Evolutionary conservation across 1,140 invertebrate species (phyloP).

Genomic region (Hylaeus anthracinus): DNA sequence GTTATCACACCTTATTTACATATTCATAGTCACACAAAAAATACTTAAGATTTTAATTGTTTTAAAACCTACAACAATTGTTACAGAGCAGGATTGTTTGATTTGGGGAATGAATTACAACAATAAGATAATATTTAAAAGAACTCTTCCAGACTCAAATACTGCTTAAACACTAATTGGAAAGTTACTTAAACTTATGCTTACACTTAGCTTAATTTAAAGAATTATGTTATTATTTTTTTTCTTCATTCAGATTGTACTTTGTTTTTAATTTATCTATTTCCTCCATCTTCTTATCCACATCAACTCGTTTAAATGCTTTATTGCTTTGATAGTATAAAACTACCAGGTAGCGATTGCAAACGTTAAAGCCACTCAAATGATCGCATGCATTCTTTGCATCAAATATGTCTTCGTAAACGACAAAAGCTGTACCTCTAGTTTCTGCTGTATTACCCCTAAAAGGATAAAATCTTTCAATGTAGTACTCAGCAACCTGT

Average conservation of each 20-base stretch:
- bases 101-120: background rate
- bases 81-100: background rate
- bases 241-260: constrained; percentile 87
- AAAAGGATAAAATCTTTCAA: constrained; percentile 67
- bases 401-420: constrained; percentile 99
- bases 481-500: background rate
- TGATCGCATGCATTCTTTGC: constrained; percentile 99
- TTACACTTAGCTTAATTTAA: background rate
- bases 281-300: constrained; percentile 98
- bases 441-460: constrained; percentile 99
- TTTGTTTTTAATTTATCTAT: constrained; percentile 98
- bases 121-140: background rate
- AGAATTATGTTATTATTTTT: constrained; percentile 69
- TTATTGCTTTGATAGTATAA: constrained; percentile 97
- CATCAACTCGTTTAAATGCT: constrained; percentile 97
- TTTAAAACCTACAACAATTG: background rate
- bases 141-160: no score
- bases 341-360: constrained; percentile 98
- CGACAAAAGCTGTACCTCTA: constrained; percentile 98
- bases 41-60: background rate
- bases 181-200: background rate
- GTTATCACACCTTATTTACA: background rate
- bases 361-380: constrained; percentile 99
- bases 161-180: no score
- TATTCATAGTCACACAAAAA: background rate